Conservation (phyloP, 2,888 invertebrate species). For the Deilephila porcellus region DNA sequence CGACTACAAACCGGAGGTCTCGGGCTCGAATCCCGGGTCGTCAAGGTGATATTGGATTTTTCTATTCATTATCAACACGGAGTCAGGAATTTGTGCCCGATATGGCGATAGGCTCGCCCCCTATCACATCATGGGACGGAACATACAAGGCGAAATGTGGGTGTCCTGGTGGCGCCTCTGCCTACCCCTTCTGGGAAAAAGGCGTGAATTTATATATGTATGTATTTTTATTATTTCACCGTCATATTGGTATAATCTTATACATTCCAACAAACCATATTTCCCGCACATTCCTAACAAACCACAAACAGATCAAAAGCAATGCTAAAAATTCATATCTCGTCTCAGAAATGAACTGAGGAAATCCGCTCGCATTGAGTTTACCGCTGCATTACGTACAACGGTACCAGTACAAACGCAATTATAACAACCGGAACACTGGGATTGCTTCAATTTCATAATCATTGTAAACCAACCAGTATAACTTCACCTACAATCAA, state of each 20-base stretch:
- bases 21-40: too few species aligned
- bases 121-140: too few species aligned
- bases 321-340: constrained; percentile 28
- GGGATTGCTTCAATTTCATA: constrained; percentile 76
- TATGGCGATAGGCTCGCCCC: too few species aligned
- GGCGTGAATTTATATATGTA: too few species aligned
- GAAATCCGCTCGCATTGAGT: constrained; percentile 30
- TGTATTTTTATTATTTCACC: too few species aligned
- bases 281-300: background rate
- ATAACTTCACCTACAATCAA: constrained; percentile 40
- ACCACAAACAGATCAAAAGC: constrained; percentile 7
- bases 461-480: constrained; percentile 67
- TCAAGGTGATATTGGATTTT: too few species aligned
- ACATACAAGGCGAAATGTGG: too few species aligned
- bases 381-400: constrained; percentile 31
- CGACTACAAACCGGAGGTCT: too few species aligned
- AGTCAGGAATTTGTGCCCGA: too few species aligned
- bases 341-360: constrained; percentile 23
- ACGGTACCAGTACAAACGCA: constrained; percentile 32
- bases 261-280: background rate
- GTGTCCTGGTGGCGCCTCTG: too few species aligned
- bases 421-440: constrained; percentile 67
- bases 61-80: too few species aligned
- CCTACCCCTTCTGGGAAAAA: too few species aligned
- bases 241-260: background rate